Base-by-base conservation (phyloP, 1,140 invertebrate genomes). In the Nylanderia fulva region DNA sequence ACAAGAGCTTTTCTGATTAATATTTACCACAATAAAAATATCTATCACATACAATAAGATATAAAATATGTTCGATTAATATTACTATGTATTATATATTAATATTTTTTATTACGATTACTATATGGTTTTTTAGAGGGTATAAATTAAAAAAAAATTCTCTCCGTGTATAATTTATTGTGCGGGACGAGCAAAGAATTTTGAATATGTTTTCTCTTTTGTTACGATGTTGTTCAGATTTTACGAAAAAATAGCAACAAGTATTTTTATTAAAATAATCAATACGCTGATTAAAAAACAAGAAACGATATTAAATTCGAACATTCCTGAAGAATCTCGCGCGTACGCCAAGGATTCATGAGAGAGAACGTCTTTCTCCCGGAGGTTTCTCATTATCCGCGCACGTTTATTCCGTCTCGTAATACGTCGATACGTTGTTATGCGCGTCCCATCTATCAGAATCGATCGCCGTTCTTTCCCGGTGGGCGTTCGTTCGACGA, bases 401-500 rank as follows among this genome's bases (percentile, higher is more conserved):
- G 48, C n/a, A 54, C 61, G 86, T 68, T 90, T 84, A 86, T 91
- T 86, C 88, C 84, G 85, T 61, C 56, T 54, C 39, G 68, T 54
- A 74, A 45, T n/a, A n/a, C 54, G 8, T 9, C 68, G 56, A 82
- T 63, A 85, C 84, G 86, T 93, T 90, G 92, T 93, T 93, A 93
- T 92, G 84, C 89, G 63, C 79, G 68, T 33, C 83, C 77, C 88
- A 87, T 92, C 90, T 93, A 93, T 94, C 93, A 92, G 86, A 88
- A 93, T 93, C 93, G 91, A 94, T 93, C 93, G 92, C 92, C 92
- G 91, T 91, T 92, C 91, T 91, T 88, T 91, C 90, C 82, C 75
- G 61, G 93, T 93, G 93, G 92, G 93, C 93, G 93, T 92, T 91
- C 86, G 86, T 87, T 88, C 91, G 88, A 90, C 87, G 92, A 91